Percentiles rank a stretch among this genome's conserved stretches.
These are phyloP conservation scores for Falco rusticolus DNA, from an alignment of 2,797 vertebrate genomes.

Conservation along the genomic window DNA sequence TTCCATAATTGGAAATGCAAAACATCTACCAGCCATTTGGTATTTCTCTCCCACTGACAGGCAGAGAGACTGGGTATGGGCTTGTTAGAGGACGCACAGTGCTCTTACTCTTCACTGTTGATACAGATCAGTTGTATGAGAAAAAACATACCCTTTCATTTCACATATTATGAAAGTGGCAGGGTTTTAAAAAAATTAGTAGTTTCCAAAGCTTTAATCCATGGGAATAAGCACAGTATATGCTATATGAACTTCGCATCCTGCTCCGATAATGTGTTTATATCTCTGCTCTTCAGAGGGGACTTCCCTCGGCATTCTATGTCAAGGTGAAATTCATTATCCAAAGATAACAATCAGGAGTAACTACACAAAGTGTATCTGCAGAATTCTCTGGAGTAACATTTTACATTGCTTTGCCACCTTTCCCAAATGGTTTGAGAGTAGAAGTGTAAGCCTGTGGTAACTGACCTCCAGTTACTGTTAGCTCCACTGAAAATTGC, in stretches of 20 bases:
- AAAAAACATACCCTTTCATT: background rate
- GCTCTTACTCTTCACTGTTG: background rate
- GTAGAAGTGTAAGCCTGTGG: background rate
- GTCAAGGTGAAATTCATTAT: background rate
- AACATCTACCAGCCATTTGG: conserved; percentile 52
- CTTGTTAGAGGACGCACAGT: background rate
- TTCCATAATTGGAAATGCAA: conserved; percentile 62
- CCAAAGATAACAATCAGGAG: background rate
- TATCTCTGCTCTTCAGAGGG: background rate
- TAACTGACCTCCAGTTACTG: background rate
- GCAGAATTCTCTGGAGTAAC: background rate
- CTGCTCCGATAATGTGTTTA: background rate
- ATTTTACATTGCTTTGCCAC: background rate
- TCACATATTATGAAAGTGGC: background rate
- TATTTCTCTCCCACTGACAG: conserved; percentile 43
- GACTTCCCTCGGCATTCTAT: background rate
- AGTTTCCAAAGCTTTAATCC: background rate
- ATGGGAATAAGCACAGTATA: background rate
- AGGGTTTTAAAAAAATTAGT: background rate
- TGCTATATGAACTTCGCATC: background rate
- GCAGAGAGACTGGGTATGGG: background rate
- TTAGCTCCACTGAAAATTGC: background rate
- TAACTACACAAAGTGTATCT: background rate
- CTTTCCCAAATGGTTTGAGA: background rate
- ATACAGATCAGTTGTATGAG: background rate